These are phyloP conservation scores for Cerastis rubricosa DNA, from an alignment of 2,888 invertebrate species.

Conservation along the genomic window DNA sequence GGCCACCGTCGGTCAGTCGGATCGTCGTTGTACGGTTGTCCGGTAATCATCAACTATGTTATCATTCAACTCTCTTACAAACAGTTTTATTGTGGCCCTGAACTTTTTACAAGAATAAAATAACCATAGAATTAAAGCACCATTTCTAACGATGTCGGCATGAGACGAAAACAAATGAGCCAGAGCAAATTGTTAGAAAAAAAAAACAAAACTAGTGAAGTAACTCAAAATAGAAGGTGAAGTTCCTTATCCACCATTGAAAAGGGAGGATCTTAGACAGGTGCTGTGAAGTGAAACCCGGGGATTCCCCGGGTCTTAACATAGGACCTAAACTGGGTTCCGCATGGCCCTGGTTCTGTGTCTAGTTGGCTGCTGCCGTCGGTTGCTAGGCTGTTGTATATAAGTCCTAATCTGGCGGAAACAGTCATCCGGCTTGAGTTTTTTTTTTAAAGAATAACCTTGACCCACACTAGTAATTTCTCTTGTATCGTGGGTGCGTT, in stretches of 20 bases:
- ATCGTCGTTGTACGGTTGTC: too few species aligned
- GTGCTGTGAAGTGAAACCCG: too few species aligned
- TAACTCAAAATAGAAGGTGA: not conserved
- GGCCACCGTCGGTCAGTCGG: too few species aligned
- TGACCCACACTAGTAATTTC: too few species aligned
- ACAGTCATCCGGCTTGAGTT: not conserved
- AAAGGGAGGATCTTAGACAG: not conserved
- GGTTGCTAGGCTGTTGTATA: too few species aligned
- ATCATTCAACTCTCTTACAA: not conserved
- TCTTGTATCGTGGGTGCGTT: too few species aligned
- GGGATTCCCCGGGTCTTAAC: too few species aligned
- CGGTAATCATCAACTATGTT: not conserved
- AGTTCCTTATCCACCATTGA: not conserved
- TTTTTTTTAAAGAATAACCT: too few species aligned
- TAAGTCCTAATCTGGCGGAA: not conserved
- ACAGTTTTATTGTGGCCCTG: not conserved
- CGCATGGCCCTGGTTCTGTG: too few species aligned
- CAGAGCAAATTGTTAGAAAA: not conserved
- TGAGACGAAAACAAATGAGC: conserved; percentile 1
- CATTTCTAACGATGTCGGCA: not conserved
- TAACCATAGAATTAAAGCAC: conserved; percentile 11
- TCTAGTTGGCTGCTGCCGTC: too few species aligned
- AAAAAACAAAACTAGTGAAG: not conserved
- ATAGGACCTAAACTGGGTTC: too few species aligned
- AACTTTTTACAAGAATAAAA: not conserved